Base-by-base conservation (phyloP, 2,888 invertebrate species). In the Elysia crispata region DNA sequence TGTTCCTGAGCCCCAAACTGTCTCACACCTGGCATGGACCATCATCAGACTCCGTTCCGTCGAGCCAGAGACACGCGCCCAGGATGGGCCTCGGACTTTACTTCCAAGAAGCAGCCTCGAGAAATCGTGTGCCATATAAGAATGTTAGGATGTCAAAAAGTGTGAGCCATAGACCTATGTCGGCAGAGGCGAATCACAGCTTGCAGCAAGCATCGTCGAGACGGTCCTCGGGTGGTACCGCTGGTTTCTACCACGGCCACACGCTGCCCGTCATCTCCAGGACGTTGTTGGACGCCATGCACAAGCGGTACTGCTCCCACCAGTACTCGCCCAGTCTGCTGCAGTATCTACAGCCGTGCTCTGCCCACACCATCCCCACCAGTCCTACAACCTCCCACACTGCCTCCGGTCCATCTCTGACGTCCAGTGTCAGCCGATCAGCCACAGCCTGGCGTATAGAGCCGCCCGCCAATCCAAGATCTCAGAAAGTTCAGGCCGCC, bases 231-330 rank as follows among this genome's bases (percentile, higher is more conserved):
- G 18, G 23, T 23, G 33, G n/a, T 33, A 54, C 13, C 20, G 66
- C 18, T 31, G 30, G 54, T 20, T 8, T 67, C 3, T n/a, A 57
- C 31, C 64, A 76, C 33, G 33, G 80, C 31, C 72, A 80, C 57
- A 83, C 83, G 20, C 57, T 85, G 69, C 83, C 84, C 1, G 74
- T 80, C n/a, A 84, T 85, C 64, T 85, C 86, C 23, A 85, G 84
- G 70, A 87, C 88, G 20, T 78, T 90, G 8, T 79, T 90, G 64
- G 90, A 90, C 82, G 85, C 87, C 62, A 86, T 90, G 86, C 90
- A 90, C 80, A 90, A 89, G 76, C 87, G 86, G 62, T 87, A 88
- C 81, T 90, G 88, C 85, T 83, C 89, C 28, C 86, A 89, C 77
- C 89, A 89, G 80, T 89, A 89, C 80, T 73, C 82, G 25, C 41